phyloP scores from a whole-genome alignment of 1,140 invertebrate genomes.

The Tetranychus urticae region DNA sequence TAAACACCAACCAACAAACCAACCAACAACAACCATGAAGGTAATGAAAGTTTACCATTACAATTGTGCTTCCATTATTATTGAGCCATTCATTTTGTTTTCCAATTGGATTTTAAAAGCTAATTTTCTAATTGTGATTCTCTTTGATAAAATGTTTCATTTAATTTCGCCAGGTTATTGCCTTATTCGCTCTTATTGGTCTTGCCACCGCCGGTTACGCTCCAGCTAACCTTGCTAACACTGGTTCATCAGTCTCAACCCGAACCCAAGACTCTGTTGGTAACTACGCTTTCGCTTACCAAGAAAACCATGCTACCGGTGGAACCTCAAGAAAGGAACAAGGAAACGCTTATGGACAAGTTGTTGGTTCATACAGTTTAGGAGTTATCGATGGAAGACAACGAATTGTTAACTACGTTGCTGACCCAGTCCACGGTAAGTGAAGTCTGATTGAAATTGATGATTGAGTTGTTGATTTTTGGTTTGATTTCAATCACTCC shows the following conservation, averaged over 20 bases:
- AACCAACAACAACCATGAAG: no score
- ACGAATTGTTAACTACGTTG: constrained; percentile 17
- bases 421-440: constrained; percentile 11
- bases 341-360: constrained; percentile 11
- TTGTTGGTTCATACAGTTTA: constrained; percentile 15
- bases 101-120: no score
- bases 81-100: no score
- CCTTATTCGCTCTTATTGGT: background rate
- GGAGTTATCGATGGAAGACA: constrained; percentile 15
- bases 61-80: no score
- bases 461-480: no score
- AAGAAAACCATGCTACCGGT: constrained; percentile 12
- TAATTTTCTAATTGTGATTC: no score
- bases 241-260: background rate
- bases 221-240: background rate
- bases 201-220: background rate
- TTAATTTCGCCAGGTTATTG: no score
- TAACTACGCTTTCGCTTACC: background rate
- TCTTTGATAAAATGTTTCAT: no score
- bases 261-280: background rate
- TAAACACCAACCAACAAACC: no score
- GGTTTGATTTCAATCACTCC: no score
- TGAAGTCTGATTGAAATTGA: no score
- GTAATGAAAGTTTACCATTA: no score
- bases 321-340: constrained; percentile 13